Evolutionary conservation across 2,888 invertebrate genomes (phyloP), one percentile per base, ranked within the genome.

Genomic region (Leptogaster cylindrica): DNA sequence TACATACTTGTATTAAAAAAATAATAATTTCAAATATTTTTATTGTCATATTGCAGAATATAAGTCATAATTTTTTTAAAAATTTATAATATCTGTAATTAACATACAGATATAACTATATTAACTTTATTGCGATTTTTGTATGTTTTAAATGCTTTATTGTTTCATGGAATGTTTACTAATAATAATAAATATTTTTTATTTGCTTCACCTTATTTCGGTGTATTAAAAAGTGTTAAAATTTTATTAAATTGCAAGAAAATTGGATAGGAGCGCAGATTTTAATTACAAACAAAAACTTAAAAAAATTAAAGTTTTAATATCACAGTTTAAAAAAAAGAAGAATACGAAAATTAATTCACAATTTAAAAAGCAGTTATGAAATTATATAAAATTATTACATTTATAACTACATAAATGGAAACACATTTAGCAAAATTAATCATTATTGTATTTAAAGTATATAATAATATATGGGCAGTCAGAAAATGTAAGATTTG

Each of bases 401-500:
- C 44, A 65, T 55, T 48, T 66, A 33, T 68, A 66, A 70, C 70
- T n/a, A n/a, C n/a, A 27, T 61, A 61, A 28, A 61, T 23, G 61
- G 61, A 61, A 58, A 61, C 68, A 51, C 52, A 65, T 70, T 72
- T 71, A 70, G 70, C 71, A 67, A 71, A 70, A 72, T 70, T 61
- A 61, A 61, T 61, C 61, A 61, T 61, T 61, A 61, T 61, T 61
- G 61, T 61, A 71, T 70, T 70, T 48, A 70, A 70, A 71, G 67
- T 70, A 70, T 71, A 69, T 70, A 70, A 69, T 70, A 71, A 70
- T 72, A 71, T 71, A 73, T 74, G 73, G 74, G 74, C 74, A 74
- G 74, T 74, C 74, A 73, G 74, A 74, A 73, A 73, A 73, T 74
- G 73, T 74, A 73, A 73, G 73, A 73, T 74, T 74, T 74, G 73